Evolutionary conservation across 1,140 invertebrate species (phyloP).

Genomic region (Procambarus virginalis): DNA sequence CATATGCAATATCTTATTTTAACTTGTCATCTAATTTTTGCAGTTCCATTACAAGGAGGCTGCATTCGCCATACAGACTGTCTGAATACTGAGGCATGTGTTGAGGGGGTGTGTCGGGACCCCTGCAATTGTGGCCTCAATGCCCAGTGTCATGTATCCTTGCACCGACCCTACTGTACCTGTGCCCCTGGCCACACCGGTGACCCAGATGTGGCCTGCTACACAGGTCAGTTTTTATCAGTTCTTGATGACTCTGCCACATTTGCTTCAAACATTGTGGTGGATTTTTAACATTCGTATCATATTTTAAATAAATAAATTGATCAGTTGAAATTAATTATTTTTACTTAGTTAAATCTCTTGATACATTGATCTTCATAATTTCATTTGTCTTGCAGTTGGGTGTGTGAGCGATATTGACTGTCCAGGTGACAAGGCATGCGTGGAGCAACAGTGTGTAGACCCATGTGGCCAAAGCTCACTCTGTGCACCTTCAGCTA

Average conservation of each 20-base stretch:
- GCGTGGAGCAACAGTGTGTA: slow-evolving; percentile 71
- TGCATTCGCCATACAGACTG: slow-evolving; percentile 83
- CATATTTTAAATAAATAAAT: not conserved
- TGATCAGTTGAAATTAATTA: too few species aligned
- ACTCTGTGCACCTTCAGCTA: slow-evolving; percentile 71
- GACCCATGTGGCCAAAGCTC: slow-evolving; percentile 71
- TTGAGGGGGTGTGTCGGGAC: slow-evolving; percentile 80
- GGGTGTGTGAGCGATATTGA: slow-evolving; percentile 73
- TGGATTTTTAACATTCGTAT: not conserved
- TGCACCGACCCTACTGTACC: slow-evolving; percentile 69
- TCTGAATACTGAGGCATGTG: slow-evolving; percentile 82
- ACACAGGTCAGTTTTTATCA: slow-evolving; percentile 59
- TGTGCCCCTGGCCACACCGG: slow-evolving; percentile 69
- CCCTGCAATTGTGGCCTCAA: slow-evolving; percentile 79
- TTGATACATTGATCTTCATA: not conserved
- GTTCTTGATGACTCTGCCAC: too few species aligned
- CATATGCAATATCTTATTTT: not conserved
- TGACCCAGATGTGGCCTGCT: slow-evolving; percentile 71
- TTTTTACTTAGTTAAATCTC: not conserved
- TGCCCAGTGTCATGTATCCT: slow-evolving; percentile 69
- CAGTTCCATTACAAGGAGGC: slow-evolving; percentile 81
- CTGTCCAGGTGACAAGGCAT: slow-evolving; percentile 73
- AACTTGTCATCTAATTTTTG: slow-evolving; percentile 55
- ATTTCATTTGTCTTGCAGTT: slow-evolving; percentile 43
- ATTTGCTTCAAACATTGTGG: too few species aligned